A percentile compares a stretch with the other conserved stretches of the same genome.
phyloP scores from a whole-genome alignment of 2,113 vertebrate species.

The Zosterops lateralis region DNA sequence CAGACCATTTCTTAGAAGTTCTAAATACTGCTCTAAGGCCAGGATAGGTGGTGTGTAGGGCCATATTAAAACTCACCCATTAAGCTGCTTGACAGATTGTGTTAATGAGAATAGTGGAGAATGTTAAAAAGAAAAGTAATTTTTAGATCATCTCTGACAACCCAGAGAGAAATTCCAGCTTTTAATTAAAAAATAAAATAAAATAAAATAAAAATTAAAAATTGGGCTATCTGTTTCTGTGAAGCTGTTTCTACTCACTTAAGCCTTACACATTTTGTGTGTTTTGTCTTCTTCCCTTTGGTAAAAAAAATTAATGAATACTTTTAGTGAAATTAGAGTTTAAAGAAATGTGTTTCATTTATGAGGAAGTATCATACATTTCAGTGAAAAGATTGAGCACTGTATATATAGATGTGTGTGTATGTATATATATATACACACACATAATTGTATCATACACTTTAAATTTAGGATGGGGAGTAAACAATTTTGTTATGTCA shows the following conservation, averaged over 20 bases:
- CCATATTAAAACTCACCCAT: neutral
- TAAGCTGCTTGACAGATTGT: neutral
- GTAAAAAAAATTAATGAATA: neutral
- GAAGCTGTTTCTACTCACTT: neutral
- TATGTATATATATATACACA: no score
- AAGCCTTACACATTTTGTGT: neutral
- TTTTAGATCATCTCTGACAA: neutral
- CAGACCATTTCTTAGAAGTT: neutral
- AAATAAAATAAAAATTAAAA: neutral
- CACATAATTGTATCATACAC: neutral
- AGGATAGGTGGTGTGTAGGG: neutral
- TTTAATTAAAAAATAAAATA: neutral
- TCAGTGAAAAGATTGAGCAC: neutral
- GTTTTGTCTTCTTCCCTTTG: neutral
- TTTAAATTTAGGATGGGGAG: neutral
- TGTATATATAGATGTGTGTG: neutral
- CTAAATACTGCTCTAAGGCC: neutral
- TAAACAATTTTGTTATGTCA: neutral
- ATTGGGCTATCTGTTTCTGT: neutral
- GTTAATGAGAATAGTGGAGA: neutral
- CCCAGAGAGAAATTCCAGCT: neutral
- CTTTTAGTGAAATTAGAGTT: neutral
- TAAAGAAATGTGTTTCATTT: neutral
- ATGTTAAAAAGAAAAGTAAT: neutral
- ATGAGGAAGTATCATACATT: neutral